These are phyloP conservation scores for Lasioglossum figueresi DNA, from an alignment of 2,888 invertebrate genomes.

Conservation along the genomic window DNA sequence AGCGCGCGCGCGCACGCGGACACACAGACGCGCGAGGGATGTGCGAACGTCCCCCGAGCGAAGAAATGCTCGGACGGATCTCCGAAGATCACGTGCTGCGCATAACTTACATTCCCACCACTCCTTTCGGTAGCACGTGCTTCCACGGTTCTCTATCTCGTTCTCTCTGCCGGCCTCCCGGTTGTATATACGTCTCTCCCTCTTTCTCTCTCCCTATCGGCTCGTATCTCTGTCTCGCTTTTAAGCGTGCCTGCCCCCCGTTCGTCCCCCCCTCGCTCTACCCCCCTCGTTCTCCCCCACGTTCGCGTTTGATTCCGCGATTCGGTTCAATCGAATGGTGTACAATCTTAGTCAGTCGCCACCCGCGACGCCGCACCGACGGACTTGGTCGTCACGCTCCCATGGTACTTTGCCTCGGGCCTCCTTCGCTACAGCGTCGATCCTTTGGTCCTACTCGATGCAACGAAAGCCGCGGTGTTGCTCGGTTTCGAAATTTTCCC, in stretches of 20 bases:
- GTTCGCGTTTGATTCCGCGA: constrained; percentile 74
- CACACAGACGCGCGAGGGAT: constrained; percentile 51
- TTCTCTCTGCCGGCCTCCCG: constrained; percentile 39
- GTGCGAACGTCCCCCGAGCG: constrained; percentile 63
- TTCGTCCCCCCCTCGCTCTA: neutral
- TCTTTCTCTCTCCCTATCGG: constrained; percentile 61
- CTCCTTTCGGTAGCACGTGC: constrained; percentile 75
- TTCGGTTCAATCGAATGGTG: constrained; percentile 75
- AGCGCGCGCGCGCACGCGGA: neutral
- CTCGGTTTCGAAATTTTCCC: neutral
- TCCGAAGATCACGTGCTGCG: constrained; percentile 81
- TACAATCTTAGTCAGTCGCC: constrained; percentile 76
- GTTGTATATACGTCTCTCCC: constrained; percentile 31
- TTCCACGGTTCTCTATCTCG: constrained; percentile 58
- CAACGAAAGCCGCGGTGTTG: neutral
- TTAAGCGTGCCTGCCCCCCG: constrained; percentile 50
- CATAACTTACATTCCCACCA: constrained; percentile 81
- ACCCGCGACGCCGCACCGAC: constrained; percentile 73
- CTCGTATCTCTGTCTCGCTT: constrained; percentile 63
- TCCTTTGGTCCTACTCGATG: neutral
- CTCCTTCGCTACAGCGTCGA: neutral
- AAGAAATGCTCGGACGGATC: constrained; percentile 76
- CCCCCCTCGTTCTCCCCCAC: constrained; percentile 31
- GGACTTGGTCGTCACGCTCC: constrained; percentile 57
- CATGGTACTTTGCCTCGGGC: neutral